A percentile compares a stretch with the other conserved stretches of the same genome.
These are phyloP conservation scores for Drosophila varians DNA, from an alignment of 1,140 invertebrate species.

Conservation along the genomic window DNA sequence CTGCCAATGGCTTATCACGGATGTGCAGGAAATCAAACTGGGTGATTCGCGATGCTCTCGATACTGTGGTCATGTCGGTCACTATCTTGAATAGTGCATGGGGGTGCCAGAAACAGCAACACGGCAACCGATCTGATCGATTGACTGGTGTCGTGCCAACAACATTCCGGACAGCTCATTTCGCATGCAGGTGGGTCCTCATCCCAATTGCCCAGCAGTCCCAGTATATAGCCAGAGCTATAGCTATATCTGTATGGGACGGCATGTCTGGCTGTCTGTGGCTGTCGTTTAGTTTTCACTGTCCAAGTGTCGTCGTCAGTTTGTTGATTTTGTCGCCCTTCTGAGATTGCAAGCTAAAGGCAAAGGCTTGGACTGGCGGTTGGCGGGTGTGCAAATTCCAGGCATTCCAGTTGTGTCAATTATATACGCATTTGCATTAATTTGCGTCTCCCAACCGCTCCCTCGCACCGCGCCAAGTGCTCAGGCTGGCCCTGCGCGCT, in stretches of 20 bases:
- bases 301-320: background rate
- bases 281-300: constrained; percentile 12
- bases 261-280: constrained; percentile 19
- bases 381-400: constrained; percentile 28
- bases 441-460: constrained; percentile 24
- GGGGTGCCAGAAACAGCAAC: no score
- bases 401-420: constrained; percentile 48
- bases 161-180: constrained; percentile 40
- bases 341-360: constrained; percentile 7
- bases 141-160: constrained; percentile 16
- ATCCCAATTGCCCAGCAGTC: constrained; percentile 8
- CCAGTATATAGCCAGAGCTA: background rate
- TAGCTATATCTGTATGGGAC: background rate
- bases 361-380: background rate
- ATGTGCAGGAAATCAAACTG: background rate
- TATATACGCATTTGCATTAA: constrained; percentile 63
- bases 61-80: background rate
- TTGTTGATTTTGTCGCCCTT: background rate
- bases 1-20: constrained; percentile 1
- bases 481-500: background rate
- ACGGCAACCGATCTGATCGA: constrained; percentile 1
- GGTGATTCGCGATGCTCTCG: constrained; percentile 1
- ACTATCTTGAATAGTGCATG: background rate
- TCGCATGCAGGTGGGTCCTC: constrained; percentile 28
- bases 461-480: background rate